Evolutionary conservation across 2,888 invertebrate species (phyloP), one percentile per base, ranked within the genome.

Genomic region (Campaea margaritaria): DNA sequence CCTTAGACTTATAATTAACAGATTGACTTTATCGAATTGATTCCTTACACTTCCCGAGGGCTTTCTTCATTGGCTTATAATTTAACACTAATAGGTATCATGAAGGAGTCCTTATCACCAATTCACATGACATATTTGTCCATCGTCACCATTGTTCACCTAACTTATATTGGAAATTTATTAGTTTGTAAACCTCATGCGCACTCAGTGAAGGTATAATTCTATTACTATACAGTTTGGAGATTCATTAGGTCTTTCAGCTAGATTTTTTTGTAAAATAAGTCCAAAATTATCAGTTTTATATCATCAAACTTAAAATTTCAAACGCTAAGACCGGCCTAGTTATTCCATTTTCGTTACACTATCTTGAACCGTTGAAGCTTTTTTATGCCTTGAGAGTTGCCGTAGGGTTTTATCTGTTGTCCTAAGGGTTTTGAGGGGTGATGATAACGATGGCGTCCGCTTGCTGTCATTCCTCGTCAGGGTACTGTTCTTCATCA

Each of bases 401-500:
- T 7, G 9, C 9, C 10, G 7, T 31, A 10, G 31, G 31, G 31
- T 31, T 31, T 31, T 31, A 10, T 28, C n/a, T n/a, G n/a, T n/a
- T n/a, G 31, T n/a, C n/a, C 28, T 43, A 64, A 58, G 51, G 58
- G 55, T 52, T 59, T 58, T 71, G 79, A 16, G 81, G 74, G 64
- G 82, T 72, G 65, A 88, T 78, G 73, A 89, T 83, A 65, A 88
- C 76, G 63, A 83, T 75, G 67, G 79, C 75, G 54, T 81, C 77
- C 55, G 76, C 69, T 67, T 75, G 74, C 57, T 82, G 85, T 88
- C 85, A 90, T 82, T 89, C 89, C 62, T 78, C 83, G 49, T 87
- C 87, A 62, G 82, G 83, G 58, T 91, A 86, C 61, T 74, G 75
- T 28, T 83, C 84, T 47, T 88, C 90, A 59, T 89, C 88, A 62